Evolutionary conservation across 2,888 invertebrate species (phyloP), one percentile per base, ranked within the genome.

Genomic region (Cantharis flavilabris): DNA sequence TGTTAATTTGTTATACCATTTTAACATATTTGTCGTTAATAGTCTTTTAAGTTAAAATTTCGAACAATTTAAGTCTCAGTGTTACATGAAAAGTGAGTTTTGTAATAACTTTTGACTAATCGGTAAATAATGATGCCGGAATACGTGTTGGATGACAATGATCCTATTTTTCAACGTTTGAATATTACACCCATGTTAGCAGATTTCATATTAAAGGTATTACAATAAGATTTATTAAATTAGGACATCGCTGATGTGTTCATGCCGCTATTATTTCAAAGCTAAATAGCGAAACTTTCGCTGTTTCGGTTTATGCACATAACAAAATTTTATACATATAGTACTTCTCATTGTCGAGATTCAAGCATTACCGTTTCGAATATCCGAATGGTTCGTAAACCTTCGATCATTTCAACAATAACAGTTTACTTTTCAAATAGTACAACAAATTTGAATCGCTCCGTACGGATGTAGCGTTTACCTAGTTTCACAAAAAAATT

Each of bases 81-180:
- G 49, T 2, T 49, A 7, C 2, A 7, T 10, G 26, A 26, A 67
- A n/a, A 67, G 65, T 67, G 65, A 67, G 26, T 67, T 49, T 49
- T 49, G 49, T 49, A 49, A 49, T 49, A 23, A 26, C 20, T 67
- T n/a, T 16, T n/a, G 65, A 23, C 23, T 23, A 67, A 67, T 23
- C 65, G 30, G 13, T 72, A 67, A 74, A 85, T 81, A 80, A 87
- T 87, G 87, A 86, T 86, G 87, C 79, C 80, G 14, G 87, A 87
- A 83, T 85, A 82, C 76, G 74, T 83, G 75, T 80, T 86, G 62
- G 85, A 84, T 76, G 82, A 84, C 70, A 84, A 82, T 75, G 85
- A 86, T 81, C 86, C 86, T 9, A 80, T 85, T 71, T 85, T 84
- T 79, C 74, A 81, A 62, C 73, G 81, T 73, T 79, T 86, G 62